Evolutionary conservation across 1,140 invertebrate species (phyloP), one percentile per base, ranked within the genome.

Genomic region (Cyclargus thomasi): DNA sequence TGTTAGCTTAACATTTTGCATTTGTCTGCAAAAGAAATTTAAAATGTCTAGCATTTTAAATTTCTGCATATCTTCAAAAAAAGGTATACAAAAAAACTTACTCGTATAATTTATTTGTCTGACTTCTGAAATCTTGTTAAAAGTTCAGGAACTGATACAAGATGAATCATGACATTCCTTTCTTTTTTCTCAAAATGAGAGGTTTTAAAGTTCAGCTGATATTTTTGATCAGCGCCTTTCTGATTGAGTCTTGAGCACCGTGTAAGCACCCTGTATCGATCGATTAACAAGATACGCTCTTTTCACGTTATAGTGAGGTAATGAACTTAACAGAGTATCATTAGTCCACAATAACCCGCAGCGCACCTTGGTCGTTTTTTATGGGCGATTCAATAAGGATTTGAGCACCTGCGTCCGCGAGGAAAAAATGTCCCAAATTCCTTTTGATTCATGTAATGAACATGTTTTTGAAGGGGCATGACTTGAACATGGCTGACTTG

Each of bases 401-500:
- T 57, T 57, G 20, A 21, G 17, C 55, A 57, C 55, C 55, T 57
- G 55, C 55, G 20, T 57, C 55, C 55, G 17, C 20, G 55, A 5
- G 55, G 55, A 57, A 57, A 57, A 57, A 57, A 57, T 20, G 55
- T 57, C 55, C 55, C 17, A 20, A 57, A 57, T 57, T 20, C 55
- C 55, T 18, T 20, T 18, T 39, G 36, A 39, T 39, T 39, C 4
- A 39, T 55, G 16, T 57, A 20, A 20, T 57, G 55, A 10, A 57
- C 55, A 20, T 57, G 55, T 57, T 20, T 57, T 20, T 57, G 10
- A 39, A 39, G 8, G 7, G 8, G 36, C 10, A 39, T 39, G 36
- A 1, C 11, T 39, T 1, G 7, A 14, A 8, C 10, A 39, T 39
- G 36, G 2, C 11, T 39, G 7, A 6, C 10, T 39, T 14, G 8